Percentiles rank a stretch among this genome's conserved stretches.
Conservation (phyloP, 1,140 invertebrate species). For the Mercenaria mercenaria region DNA sequence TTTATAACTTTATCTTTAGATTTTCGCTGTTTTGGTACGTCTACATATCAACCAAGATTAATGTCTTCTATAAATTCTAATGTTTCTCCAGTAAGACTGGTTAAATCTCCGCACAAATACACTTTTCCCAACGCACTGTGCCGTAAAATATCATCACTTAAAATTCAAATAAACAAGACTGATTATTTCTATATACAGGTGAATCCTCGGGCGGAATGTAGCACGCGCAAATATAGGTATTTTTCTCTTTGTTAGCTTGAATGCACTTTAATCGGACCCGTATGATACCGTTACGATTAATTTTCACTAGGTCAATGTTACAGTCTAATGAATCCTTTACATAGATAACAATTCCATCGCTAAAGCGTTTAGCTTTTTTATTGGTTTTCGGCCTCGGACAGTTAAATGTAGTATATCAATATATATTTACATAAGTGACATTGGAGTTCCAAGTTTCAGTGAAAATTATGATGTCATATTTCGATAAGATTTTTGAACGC, state of each 20-base stretch:
- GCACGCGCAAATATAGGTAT: not conserved
- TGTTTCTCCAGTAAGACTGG: not conserved
- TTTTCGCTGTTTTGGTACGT: not conserved
- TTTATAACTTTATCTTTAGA: slow-evolving; percentile 6
- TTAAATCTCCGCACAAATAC: not conserved
- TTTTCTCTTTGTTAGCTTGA: not conserved
- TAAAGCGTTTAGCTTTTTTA: not conserved
- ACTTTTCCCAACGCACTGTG: not conserved
- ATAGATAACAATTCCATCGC: not conserved
- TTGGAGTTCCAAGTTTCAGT: slow-evolving; percentile 47
- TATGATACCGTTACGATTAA: slow-evolving; percentile 31
- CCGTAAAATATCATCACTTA: not conserved
- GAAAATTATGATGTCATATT: no score
- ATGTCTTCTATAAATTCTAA: not conserved
- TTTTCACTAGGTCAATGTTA: not conserved
- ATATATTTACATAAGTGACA: not conserved
- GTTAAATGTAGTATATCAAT: not conserved
- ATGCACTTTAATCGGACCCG: not conserved
- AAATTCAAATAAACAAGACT: not conserved
- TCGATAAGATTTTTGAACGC: no score
- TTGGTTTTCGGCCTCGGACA: slow-evolving; percentile 42
- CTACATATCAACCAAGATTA: not conserved
- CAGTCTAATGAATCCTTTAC: not conserved
- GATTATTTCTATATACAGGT: not conserved
- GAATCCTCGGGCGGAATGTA: slow-evolving; percentile 11